Base-by-base conservation (phyloP, 2,113 vertebrate species). In the Geococcyx californianus region DNA sequence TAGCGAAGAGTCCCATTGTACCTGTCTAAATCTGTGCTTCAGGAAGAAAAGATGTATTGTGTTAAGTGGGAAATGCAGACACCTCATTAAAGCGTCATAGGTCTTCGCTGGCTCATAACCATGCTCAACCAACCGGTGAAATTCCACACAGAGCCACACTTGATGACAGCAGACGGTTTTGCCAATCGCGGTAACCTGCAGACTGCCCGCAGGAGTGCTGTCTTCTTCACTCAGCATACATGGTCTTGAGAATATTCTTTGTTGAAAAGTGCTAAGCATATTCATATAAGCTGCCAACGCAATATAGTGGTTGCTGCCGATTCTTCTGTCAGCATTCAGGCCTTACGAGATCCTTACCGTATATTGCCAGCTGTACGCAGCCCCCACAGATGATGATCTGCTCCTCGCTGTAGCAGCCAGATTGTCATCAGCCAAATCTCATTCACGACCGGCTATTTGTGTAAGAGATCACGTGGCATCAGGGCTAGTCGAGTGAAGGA, bases 371-470 rank as follows among this genome's bases (percentile, higher is more conserved):
- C 86, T 94, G 90, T 55, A 23, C n/a, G 56, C 64, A 78, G 60
- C 38, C 74, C 80, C 51, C 40, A 3, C 70, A 47, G 77, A 54
- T 8, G 80, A 52, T 7, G 21, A 55, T 6, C 23, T 55, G 2
- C n/a, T 89, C 49, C 84, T 89, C 55, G 6, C 54, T 19, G 47
- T 45, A 45, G 75, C 58, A 85, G 81, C 78, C 81, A 85, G 87
- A 45, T 91, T 91, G 87, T 81, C 80, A 78, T 80, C 86, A 78
- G 73, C 64, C 68, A 89, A 36, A 90, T 89, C 64, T 90, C 69
- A 64, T 84, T 93, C 89, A 56, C 63, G 77, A 72, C 33, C 40
- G 82, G 73, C 60, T 94, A 68, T 84, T 94, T 94, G n/a, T 84
- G 11, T 42, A 42, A 77, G 89, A 38, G 80, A 70, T 90, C 91